Evolutionary conservation across 2,797 vertebrate species (phyloP).

Genomic region (Neosalanx taihuensis): DNA sequence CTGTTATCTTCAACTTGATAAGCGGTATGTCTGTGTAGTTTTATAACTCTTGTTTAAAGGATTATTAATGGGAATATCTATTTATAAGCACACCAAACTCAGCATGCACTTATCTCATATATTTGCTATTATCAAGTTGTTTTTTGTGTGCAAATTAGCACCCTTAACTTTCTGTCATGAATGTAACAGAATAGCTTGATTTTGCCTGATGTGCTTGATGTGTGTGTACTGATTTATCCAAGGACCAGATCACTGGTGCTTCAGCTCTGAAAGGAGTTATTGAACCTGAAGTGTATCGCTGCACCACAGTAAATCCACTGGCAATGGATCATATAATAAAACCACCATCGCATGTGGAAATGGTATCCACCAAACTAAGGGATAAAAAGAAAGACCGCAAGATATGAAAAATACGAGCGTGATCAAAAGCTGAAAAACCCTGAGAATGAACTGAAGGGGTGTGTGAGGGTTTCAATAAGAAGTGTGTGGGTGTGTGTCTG

Average conservation of each 20-base stretch:
- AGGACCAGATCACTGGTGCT: background rate
- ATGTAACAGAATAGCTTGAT: no score
- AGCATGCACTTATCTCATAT: background rate
- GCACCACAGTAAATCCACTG: background rate
- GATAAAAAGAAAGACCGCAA: background rate
- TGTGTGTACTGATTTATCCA: background rate
- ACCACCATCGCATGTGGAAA: constrained; percentile 12
- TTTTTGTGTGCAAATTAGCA: no score
- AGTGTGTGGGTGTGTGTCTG: constrained; percentile 3
- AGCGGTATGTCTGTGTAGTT: no score
- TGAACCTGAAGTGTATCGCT: background rate
- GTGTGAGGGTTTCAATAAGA: background rate
- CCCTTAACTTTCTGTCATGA: background rate
- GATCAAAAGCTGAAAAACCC: constrained; percentile 2
- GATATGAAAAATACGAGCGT: background rate
- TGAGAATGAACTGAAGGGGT: background rate
- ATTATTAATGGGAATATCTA: background rate
- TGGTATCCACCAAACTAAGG: constrained; percentile 6
- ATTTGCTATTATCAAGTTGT: background rate
- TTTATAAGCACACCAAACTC: background rate
- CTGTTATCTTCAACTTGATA: no score
- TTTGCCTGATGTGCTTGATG: background rate
- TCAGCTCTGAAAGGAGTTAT: background rate
- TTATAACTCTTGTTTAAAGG: no score
- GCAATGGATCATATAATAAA: constrained; percentile 14